Base-by-base conservation (phyloP, 2,113 vertebrate species). In the Ramphastos sulfuratus region DNA sequence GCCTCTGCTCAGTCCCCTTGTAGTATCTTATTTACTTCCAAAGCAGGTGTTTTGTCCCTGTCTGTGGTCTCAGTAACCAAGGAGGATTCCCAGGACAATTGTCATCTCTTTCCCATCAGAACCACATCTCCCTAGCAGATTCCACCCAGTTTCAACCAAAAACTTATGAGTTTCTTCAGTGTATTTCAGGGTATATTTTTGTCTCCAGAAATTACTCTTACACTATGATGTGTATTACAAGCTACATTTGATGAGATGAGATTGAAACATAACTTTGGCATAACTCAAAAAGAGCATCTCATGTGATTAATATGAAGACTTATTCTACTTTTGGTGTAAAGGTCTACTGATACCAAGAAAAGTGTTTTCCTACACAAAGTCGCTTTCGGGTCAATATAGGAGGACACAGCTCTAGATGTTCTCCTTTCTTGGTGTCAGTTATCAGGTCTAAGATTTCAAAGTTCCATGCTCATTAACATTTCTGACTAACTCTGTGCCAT, bases 301-400 rank as follows among this genome's bases (percentile, higher is more conserved):
- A 6, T 30, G 13, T 55, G 55, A 92, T 80, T 66, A 79, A 61
- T 27, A 75, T 4, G 31, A 74, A 87, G 24, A 69, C 28, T 37
- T 74, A n/a, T 33, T 85, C 81, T 46, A 9, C 77, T 63, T 66
- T 92, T 81, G 86, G 35, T 80, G 85, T 73, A 74, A 90, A 93
- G 28, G 27, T 5, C 39, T n/a, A 8, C 52, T 30, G n/a, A 17
- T 31, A 55, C n/a, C 15, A 63, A 17, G 63, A 27, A n/a, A 30
- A 88, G 50, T 3, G 10, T 10, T 73, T 54, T 58, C 59, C 75
- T 54, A 25, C 13, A 5, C 4, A 17, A 85, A 56, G 39, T 3
- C 75, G 82, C 67, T 48, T 8, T 5, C 11, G 55, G 42, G 21
- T n/a, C 12, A n/a, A 74, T 6, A 27, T 54, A 74, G 35, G 8